A percentile compares a stretch with the other conserved stretches of the same genome.
These are phyloP conservation scores for Eudemis profundana DNA, from an alignment of 2,888 invertebrate genomes.

Conservation along the genomic window DNA sequence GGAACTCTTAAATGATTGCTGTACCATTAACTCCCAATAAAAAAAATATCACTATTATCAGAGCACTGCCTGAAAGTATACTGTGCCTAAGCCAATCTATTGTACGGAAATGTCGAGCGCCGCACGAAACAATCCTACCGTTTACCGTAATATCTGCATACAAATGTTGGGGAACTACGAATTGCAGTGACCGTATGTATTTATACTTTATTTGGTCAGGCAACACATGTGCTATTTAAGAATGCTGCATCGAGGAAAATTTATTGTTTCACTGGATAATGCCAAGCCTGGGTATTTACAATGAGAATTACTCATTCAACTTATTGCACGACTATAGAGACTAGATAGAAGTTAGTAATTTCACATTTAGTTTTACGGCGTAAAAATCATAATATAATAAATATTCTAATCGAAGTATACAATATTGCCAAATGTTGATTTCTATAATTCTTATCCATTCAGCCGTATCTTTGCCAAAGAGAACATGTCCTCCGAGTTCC, in stretches of 20 bases:
- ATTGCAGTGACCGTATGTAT: conserved; percentile 55
- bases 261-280: conserved; percentile 25
- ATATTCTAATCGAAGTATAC: too few species aligned
- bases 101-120: conserved; percentile 78
- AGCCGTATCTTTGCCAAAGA: too few species aligned
- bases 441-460: too few species aligned
- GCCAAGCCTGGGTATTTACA: not conserved
- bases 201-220: conserved; percentile 46
- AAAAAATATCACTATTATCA: not conserved
- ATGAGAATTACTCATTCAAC: conserved; percentile 15
- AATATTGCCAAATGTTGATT: too few species aligned
- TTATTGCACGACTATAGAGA: not conserved
- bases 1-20: not conserved
- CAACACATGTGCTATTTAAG: conserved; percentile 38
- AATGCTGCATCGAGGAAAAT: conserved; percentile 23
- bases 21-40: not conserved
- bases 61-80: conserved; percentile 45
- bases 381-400: too few species aligned
- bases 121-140: conserved; percentile 77
- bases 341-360: conserved; percentile 4
- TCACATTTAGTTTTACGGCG: too few species aligned
- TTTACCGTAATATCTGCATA: conserved; percentile 78
- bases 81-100: conserved; percentile 69
- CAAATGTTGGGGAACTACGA: conserved; percentile 72
- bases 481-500: too few species aligned